Base-by-base conservation (phyloP, 2,888 invertebrate species). In the Ferrisia virgata region DNA sequence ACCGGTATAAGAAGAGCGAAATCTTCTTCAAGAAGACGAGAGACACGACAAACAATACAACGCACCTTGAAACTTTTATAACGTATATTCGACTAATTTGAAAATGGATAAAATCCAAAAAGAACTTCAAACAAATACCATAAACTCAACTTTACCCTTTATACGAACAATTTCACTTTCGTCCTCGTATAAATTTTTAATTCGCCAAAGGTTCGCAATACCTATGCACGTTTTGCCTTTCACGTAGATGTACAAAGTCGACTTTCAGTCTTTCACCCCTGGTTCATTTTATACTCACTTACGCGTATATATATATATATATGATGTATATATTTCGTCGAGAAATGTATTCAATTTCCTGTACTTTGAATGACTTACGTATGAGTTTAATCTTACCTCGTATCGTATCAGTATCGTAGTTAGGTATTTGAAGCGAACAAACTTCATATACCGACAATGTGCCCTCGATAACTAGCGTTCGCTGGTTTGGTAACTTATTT, bases 41-140 rank as follows among this genome's bases (percentile, higher is more conserved):
- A 47, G 5, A 47, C n/a, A n/a, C 43, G 11, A 1, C 15, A 43
- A 15, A 15, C 15, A 39, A 39, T 5, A 39, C 53, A n/a, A 69
- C 36, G 8, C 72, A 31, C 36, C 33, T 72, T 72, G 33, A 72
- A 72, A 72, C 33, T 72, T 72, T 72, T 72, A 33, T 33, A 72
- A 72, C 72, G 36, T 72, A 72, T 18, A 72, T 33, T 72, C 72
- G n/a, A 33, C 72, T 72, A 72, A 72, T 72, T 72, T 72, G 31
- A 31, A 64, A 64, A 64, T 64, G 58, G 58, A 64, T 64, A 33
- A 72, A 72, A 72, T 72, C 72, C 72, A 72, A 72, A n/a, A 72
- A 72, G 72, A 72, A 72, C 33, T 72, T 72, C 72, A 72, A 72
- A 72, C 33, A 72, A 72, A 72, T 72, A 72, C 72, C 72, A 72